Evolutionary conservation across 1,140 invertebrate genomes (phyloP), one percentile per base, ranked within the genome.

Genomic region (Hormaphis cornu): DNA sequence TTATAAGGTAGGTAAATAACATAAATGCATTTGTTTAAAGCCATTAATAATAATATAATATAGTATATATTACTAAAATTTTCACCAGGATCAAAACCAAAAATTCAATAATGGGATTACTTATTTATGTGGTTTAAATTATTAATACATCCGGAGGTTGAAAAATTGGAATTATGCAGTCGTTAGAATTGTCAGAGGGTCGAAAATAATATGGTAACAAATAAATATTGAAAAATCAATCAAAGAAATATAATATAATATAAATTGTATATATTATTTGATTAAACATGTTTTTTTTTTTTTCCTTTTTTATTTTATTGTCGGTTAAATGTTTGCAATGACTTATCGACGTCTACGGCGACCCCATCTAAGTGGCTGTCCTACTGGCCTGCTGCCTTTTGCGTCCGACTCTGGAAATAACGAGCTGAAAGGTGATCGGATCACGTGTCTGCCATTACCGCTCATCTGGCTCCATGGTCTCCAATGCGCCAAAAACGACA

Each of bases 301-400:
- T n/a, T n/a, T n/a, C n/a, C n/a, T n/a, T n/a, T n/a, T n/a, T n/a
- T 30, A 20, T 42, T 63, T 52, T 61, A 44, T 52, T 50, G 56
- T 59, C 54, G 59, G 4, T 48, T 63, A 35, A 46, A 37, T 12
- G 3, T 20, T 35, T 22, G 18, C 22, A 69, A 42, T 28, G 26
- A 56, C 50, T 70, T 70, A 54, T 71, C 46, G 52, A 28, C 58
- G 56, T 26, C 69, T 69, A 46, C 61, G 63, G 8, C 72, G 71
- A n/a, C 73, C 73, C 73, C 73, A 74, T 26, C 73, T 70, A 28
- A 74, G 70, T n/a, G 73, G 73, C 58, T 73, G 73, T 9, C 73
- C 73, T 10, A 61, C 28, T 5, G 73, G 73, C 28, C 73, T 56
- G n/a, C 63, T 48, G 2, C 61, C 44, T 3, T 69, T 63, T 24